Evolutionary conservation across 2,113 vertebrate genomes (phyloP).

Genomic region (Haemorhous mexicanus): DNA sequence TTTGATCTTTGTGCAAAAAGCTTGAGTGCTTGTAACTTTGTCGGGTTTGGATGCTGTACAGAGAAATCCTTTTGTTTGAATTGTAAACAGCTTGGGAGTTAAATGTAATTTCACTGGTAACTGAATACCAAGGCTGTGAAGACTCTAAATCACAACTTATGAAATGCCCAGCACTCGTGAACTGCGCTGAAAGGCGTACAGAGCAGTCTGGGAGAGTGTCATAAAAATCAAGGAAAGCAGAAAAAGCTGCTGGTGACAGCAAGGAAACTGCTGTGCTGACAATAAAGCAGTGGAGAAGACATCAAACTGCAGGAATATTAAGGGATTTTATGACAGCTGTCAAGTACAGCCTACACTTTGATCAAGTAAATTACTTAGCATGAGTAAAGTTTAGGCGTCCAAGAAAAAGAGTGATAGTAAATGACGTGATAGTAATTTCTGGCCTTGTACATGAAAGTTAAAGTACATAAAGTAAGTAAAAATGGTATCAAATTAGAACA

Average conservation of each 20-base stretch:
- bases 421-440: neutral
- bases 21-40: neutral
- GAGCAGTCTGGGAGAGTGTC: neutral
- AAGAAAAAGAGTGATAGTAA: neutral
- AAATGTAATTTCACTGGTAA: neutral
- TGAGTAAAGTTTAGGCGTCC: neutral
- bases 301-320: neutral
- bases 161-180: neutral
- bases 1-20: slow-evolving; percentile 6
- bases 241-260: neutral
- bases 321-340: neutral
- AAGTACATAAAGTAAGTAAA: neutral
- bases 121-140: neutral
- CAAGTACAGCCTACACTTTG: neutral
- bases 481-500: neutral
- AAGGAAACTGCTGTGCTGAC: neutral
- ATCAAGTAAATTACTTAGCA: neutral
- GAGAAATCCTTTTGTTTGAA: slow-evolving; percentile 26
- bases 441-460: neutral
- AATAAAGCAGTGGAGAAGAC: neutral
- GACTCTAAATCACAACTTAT: neutral
- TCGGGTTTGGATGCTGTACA: neutral
- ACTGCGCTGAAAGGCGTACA: neutral
- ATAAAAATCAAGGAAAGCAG: neutral
- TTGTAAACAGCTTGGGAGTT: slow-evolving; percentile 5